Percentiles rank a stretch among this genome's conserved stretches.
These are phyloP conservation scores for Dallia pectoralis DNA, from an alignment of 2,797 vertebrate species.

Conservation along the genomic window DNA sequence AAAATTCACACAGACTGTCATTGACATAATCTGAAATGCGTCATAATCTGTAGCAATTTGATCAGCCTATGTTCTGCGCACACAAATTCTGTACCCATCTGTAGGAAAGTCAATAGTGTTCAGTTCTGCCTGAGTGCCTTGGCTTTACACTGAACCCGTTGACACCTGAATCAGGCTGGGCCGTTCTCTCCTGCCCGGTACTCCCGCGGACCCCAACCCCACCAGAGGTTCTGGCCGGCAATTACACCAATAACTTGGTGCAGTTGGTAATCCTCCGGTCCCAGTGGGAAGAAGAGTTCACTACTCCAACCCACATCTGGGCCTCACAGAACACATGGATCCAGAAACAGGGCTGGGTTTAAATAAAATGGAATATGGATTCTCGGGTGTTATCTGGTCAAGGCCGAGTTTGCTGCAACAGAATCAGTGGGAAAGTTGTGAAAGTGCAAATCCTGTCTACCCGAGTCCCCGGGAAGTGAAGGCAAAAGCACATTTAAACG, in stretches of 20 bases:
- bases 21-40: not conserved
- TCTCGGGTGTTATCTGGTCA: not conserved
- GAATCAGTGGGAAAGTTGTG: not conserved
- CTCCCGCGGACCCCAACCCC: not conserved
- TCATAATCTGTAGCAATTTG: not conserved
- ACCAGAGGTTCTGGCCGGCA: slow-evolving; percentile 12
- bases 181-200: not conserved
- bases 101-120: not conserved
- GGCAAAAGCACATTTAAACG: not conserved
- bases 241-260: slow-evolving; percentile 28
- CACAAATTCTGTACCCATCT: not conserved
- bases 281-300: slow-evolving; percentile 23
- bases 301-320: slow-evolving; percentile 46
- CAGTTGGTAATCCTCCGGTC: slow-evolving; percentile 24
- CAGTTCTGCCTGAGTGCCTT: slow-evolving; percentile 1
- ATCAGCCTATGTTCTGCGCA: slow-evolving; percentile 10
- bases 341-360: not conserved
- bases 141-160: slow-evolving; percentile 24
- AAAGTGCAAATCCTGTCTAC: not conserved
- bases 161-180: not conserved
- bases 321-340: not conserved
- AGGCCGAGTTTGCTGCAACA: not conserved
- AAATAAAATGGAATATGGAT: not conserved
- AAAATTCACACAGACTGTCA: not conserved
- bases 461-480: not conserved